phyloP scores from a whole-genome alignment of 1,140 invertebrate species.

The Brachionus calyciflorus region DNA sequence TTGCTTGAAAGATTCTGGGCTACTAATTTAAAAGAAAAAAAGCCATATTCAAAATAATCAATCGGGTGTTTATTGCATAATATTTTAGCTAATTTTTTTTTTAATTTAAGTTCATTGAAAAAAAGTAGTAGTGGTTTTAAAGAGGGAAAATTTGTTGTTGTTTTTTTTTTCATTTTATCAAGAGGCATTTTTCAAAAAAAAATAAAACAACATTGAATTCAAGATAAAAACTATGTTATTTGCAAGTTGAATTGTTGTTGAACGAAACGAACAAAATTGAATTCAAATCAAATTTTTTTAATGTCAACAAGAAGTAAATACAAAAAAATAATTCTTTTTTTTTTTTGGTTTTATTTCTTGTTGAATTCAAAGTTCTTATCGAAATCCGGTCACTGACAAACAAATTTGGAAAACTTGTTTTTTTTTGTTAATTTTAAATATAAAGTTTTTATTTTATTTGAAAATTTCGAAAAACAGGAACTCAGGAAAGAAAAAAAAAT shows the following conservation, averaged over 20 bases:
- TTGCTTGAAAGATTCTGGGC: background rate
- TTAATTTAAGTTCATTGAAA: too few species aligned
- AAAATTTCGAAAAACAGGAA: conserved; percentile 13
- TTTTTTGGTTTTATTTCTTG: too few species aligned
- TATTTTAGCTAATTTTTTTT: background rate
- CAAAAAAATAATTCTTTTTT: too few species aligned
- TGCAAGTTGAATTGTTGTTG: background rate
- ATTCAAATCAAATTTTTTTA: conserved; percentile 35
- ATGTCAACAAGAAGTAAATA: conserved; percentile 8
- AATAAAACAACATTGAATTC: conserved; percentile 1
- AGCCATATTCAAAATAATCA: background rate
- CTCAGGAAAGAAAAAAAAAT: background rate
- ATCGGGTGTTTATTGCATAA: conserved; percentile 4
- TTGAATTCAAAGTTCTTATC: conserved; percentile 8
- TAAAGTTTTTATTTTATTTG: too few species aligned
- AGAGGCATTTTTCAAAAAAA: background rate
- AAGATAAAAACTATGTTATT: conserved; percentile 16
- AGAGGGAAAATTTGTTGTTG: conserved; percentile 13
- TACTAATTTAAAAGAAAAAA: background rate
- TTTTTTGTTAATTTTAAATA: background rate
- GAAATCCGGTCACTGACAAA: conserved; percentile 17
- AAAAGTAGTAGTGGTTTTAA: background rate
- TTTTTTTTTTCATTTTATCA: conserved; percentile 28
- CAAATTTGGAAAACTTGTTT: conserved; percentile 19
- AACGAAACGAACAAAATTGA: too few species aligned